These are phyloP conservation scores for Tenthredo scrophulariae DNA, from an alignment of 2,888 invertebrate genomes.

Conservation along the genomic window DNA sequence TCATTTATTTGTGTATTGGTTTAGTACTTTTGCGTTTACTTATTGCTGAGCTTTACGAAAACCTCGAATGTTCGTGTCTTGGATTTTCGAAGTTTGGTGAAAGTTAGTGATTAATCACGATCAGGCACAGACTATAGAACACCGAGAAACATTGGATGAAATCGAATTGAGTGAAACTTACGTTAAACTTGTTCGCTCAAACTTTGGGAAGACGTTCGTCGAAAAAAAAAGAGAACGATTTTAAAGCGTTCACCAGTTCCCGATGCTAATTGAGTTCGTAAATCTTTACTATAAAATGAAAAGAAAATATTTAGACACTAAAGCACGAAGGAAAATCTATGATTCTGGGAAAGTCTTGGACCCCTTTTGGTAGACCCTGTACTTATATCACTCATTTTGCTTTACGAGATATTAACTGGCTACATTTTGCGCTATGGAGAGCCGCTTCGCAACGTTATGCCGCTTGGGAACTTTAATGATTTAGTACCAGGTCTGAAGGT, in stretches of 20 bases:
- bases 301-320: conserved; percentile 4
- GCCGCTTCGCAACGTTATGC: conserved; percentile 14
- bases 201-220: conserved; percentile 13
- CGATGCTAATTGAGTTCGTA: conserved; percentile 16
- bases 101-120: conserved; percentile 47
- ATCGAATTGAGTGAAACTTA: conserved; percentile 24
- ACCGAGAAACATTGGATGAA: not conserved
- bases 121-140: conserved; percentile 5
- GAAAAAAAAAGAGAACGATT: not conserved
- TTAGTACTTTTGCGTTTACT: not conserved
- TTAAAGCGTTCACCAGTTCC: not conserved
- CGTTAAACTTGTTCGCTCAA: conserved; percentile 12
- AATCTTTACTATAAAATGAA: not conserved
- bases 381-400: conserved; percentile 34
- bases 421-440: conserved; percentile 44
- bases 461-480: conserved; percentile 41
- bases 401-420: conserved; percentile 50
- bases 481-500: conserved; percentile 37
- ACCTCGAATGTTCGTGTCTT: conserved; percentile 16
- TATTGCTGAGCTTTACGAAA: not conserved
- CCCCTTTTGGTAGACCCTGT: conserved; percentile 21
- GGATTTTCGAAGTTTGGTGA: conserved; percentile 1
- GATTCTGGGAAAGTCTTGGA: not conserved
- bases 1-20: not conserved
- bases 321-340: not conserved